Evolutionary conservation across 2,113 vertebrate genomes (phyloP).

Genomic region (Abramis brama): DNA sequence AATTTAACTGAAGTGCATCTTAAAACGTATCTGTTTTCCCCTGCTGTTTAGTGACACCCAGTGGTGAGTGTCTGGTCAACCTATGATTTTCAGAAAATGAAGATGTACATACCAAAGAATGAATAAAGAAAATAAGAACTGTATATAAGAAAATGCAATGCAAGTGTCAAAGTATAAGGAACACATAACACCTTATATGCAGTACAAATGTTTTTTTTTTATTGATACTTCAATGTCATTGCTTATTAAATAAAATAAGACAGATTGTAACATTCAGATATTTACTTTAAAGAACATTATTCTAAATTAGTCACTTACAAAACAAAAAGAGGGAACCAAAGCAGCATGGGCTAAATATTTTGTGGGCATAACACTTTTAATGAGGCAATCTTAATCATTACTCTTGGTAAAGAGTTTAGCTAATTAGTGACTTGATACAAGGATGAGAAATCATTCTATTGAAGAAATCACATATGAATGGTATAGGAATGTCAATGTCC

Average conservation of each 20-base stretch:
- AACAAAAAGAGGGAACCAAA: conserved; percentile 39
- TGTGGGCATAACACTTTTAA: neutral
- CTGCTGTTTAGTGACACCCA: too few species aligned
- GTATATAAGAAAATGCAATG: neutral
- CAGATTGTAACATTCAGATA: conserved; percentile 45
- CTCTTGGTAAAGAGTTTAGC: conserved; percentile 42
- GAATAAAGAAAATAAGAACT: neutral
- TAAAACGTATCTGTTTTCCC: too few species aligned
- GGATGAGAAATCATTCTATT: conserved; percentile 44
- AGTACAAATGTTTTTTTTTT: conserved; percentile 67
- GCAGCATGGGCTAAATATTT: conserved; percentile 10
- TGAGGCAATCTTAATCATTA: conserved; percentile 28
- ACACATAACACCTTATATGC: conserved; percentile 44
- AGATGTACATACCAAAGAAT: neutral
- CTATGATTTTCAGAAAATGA: neutral
- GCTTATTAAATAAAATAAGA: conserved; percentile 69
- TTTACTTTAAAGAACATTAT: conserved; percentile 55
- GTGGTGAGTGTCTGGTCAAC: neutral
- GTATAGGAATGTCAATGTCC: conserved; percentile 79
- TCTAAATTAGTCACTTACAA: conserved; percentile 60
- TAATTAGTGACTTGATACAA: conserved; percentile 26
- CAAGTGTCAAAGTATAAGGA: neutral
- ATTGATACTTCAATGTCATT: conserved; percentile 59
- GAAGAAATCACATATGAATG: conserved; percentile 64
- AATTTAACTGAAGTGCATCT: too few species aligned